These are phyloP conservation scores for Campoplex nolae DNA, from an alignment of 2,888 invertebrate genomes.

Conservation along the genomic window DNA sequence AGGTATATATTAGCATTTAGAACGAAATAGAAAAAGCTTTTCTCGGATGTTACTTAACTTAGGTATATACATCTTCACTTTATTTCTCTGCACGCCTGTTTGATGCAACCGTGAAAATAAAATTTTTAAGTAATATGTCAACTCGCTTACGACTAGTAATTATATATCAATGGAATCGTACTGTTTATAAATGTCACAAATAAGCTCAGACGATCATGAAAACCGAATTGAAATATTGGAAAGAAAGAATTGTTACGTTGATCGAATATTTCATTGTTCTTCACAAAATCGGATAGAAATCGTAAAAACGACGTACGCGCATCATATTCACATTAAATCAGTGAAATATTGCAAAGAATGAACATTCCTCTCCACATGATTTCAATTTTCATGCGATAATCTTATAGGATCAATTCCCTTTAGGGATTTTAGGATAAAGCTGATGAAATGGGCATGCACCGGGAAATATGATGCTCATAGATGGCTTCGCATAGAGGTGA, in stretches of 20 bases:
- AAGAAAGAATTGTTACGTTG: too few relatives aligned
- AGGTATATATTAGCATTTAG: constrained; percentile 77
- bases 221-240: background rate
- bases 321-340: too few relatives aligned
- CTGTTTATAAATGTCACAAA: background rate
- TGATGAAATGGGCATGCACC: background rate
- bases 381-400: background rate
- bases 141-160: background rate
- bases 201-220: background rate
- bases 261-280: background rate
- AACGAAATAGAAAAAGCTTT: constrained; percentile 73
- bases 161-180: background rate
- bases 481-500: constrained; percentile 1
- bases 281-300: background rate
- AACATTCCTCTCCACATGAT: background rate
- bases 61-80: background rate
- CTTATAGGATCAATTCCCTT: background rate
- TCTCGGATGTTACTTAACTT: constrained; percentile 21
- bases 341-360: background rate
- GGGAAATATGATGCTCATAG: background rate
- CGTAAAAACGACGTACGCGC: too few relatives aligned
- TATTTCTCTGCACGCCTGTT: background rate
- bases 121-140: too few relatives aligned
- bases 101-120: background rate
- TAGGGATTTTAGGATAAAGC: background rate